A percentile compares a stretch with the other conserved stretches of the same genome.
These are phyloP conservation scores for Apamea epomidion DNA, from an alignment of 2,888 invertebrate genomes.

Conservation along the genomic window DNA sequence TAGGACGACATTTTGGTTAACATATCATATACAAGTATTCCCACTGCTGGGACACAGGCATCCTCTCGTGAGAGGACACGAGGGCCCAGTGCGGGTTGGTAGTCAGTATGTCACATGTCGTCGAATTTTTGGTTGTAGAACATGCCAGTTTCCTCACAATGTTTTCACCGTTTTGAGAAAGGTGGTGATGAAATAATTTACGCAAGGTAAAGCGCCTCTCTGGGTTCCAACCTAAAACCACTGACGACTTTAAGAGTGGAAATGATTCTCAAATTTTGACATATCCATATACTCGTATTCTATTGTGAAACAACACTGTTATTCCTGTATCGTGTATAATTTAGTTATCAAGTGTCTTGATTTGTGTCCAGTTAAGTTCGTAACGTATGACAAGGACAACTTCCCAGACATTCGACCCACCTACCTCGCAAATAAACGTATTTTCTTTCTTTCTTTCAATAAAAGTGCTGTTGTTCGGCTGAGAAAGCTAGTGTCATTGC, in stretches of 20 bases:
- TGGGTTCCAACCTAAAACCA: neutral
- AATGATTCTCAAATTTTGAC: constrained; percentile 16
- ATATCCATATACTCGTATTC: neutral
- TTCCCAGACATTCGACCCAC: constrained; percentile 24
- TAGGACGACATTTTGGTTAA: neutral
- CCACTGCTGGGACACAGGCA: neutral
- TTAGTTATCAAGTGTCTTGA: neutral
- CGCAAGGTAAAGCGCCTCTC: neutral
- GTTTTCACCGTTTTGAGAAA: neutral
- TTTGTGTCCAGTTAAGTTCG: neutral
- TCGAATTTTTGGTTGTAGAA: neutral
- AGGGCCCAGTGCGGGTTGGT: neutral
- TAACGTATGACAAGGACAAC: neutral
- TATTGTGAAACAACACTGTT: constrained; percentile 7
- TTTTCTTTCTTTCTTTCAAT: no score
- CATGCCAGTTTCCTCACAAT: neutral
- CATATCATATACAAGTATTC: no score
- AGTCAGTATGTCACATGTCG: neutral
- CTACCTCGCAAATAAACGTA: constrained; percentile 9
- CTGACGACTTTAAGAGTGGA: no score
- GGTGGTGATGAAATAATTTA: neutral
- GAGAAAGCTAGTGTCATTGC: constrained; percentile 13
- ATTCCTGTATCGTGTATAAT: neutral
- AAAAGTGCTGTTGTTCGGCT: neutral
- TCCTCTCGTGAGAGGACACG: neutral